phyloP scores from a whole-genome alignment of 2,113 vertebrate genomes.

The Geothlypis trichas region DNA sequence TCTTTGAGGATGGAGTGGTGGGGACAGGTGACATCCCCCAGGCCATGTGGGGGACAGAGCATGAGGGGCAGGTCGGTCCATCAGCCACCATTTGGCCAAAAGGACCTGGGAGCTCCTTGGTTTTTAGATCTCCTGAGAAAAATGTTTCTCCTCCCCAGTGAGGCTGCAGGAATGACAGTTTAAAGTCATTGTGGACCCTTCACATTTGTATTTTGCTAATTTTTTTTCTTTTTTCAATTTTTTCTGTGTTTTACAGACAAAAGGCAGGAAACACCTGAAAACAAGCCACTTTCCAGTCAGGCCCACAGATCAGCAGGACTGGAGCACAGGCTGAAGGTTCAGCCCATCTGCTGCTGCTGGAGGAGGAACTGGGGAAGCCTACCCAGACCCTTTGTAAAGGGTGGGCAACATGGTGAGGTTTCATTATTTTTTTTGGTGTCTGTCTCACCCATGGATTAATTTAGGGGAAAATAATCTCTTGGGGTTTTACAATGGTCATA shows the following conservation, averaged over 20 bases:
- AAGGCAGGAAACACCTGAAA: not conserved
- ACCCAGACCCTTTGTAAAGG: not conserved
- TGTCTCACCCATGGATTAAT: not conserved
- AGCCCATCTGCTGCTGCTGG: not conserved
- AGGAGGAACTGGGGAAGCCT: not conserved
- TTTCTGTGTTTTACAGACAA: not conserved
- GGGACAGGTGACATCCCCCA: not conserved
- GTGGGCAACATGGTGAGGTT: not conserved
- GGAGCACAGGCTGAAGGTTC: not conserved
- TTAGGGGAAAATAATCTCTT: not conserved
- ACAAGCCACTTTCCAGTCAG: not conserved
- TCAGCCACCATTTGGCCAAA: not conserved
- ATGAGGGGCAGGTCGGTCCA: accelerated
- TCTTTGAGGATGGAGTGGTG: not conserved
- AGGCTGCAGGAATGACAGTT: not conserved
- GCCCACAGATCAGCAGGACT: not conserved
- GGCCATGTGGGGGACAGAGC: accelerated
- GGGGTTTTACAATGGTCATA: not conserved
- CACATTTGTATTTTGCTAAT: not conserved
- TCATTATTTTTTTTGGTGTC: not conserved
- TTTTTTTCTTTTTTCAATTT: not conserved
- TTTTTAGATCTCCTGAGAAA: not conserved
- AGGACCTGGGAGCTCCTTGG: not conserved
- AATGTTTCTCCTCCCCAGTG: not conserved
- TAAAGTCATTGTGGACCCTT: not conserved